These are phyloP conservation scores for Heteractis magnifica DNA, from an alignment of 92 coral and sea anemone species.

Conservation along the genomic window DNA sequence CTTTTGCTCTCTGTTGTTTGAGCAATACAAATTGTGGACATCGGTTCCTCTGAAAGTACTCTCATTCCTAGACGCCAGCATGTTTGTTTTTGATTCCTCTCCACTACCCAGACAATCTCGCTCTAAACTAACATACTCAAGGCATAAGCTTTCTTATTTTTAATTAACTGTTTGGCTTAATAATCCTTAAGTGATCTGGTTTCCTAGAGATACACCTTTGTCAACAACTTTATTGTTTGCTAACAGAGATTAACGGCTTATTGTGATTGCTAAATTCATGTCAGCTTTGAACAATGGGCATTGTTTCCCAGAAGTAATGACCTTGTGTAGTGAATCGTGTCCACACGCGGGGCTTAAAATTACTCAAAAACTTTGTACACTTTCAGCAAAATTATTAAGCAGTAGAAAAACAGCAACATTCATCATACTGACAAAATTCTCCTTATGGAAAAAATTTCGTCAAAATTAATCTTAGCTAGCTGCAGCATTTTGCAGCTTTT, in stretches of 20 bases:
- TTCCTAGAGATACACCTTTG: not conserved
- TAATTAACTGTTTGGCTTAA: not conserved
- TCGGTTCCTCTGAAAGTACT: not conserved
- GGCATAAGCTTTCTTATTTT: not conserved
- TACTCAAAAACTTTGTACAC: not conserved
- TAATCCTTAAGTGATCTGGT: not conserved
- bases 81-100: not conserved
- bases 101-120: not conserved
- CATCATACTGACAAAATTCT: no score
- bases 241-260: not conserved
- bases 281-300: not conserved
- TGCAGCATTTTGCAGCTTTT: no score
- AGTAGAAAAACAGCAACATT: no score
- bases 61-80: not conserved
- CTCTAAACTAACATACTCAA: not conserved
- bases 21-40: not conserved
- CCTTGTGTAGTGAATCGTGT: not conserved
- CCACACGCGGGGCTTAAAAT: not conserved
- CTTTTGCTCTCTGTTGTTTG: constrained; percentile 36
- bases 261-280: not conserved
- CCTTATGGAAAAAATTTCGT: no score
- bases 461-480: no score
- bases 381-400: not conserved
- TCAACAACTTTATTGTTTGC: not conserved
- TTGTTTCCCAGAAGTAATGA: not conserved